A percentile compares a stretch with the other conserved stretches of the same genome.
Conservation (phyloP, 2,888 invertebrate genomes). For the Xylota sylvarum region DNA sequence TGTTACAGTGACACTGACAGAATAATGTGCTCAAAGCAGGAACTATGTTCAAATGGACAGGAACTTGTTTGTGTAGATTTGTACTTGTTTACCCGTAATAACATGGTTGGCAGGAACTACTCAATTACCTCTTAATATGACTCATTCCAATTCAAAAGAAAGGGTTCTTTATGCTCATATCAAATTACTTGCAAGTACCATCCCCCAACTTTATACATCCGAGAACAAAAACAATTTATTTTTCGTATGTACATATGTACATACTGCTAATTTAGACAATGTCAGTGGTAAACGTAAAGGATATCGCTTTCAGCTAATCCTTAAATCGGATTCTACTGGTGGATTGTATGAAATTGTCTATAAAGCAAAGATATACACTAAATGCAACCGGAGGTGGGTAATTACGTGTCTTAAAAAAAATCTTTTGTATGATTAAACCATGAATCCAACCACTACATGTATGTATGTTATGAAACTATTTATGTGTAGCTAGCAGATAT, state of each 20-base stretch:
- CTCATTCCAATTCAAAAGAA: not conserved
- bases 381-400: slow-evolving; percentile 1
- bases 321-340: slow-evolving; percentile 5
- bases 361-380: not conserved
- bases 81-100: not conserved
- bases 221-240: not conserved
- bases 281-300: slow-evolving; percentile 41
- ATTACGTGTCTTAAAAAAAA: not conserved
- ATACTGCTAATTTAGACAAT: slow-evolving; percentile 43
- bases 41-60: too few relatives aligned
- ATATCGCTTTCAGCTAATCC: slow-evolving; percentile 41
- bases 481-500: too few relatives aligned
- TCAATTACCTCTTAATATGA: not conserved
- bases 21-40: too few relatives aligned
- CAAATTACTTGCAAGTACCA: not conserved
- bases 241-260: too few relatives aligned
- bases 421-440: too few relatives aligned
- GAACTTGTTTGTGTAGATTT: not conserved
- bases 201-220: not conserved
- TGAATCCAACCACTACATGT: too few relatives aligned
- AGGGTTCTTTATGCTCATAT: not conserved
- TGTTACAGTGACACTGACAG: too few relatives aligned
- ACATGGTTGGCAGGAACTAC: not conserved
- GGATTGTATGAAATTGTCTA: not conserved
- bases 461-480: too few relatives aligned